Conservation (phyloP, 2,113 vertebrate genomes). For the Sylvilagus bachmani region DNA sequence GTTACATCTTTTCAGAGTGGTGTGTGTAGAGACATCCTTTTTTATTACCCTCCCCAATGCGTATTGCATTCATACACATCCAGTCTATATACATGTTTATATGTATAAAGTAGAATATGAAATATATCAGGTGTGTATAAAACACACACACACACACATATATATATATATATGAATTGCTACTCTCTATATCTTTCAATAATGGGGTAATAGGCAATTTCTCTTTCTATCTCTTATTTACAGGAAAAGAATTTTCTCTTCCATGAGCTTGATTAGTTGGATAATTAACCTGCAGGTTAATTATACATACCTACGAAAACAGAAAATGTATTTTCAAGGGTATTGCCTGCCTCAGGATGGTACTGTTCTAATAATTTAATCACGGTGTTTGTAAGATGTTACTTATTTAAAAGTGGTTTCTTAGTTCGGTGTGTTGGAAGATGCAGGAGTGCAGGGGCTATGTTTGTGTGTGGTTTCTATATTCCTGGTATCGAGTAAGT, state of each 20-base stretch:
- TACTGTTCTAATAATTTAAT: neutral
- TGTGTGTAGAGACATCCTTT: neutral
- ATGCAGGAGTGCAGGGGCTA: neutral
- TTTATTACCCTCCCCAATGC: neutral
- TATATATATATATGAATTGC: neutral
- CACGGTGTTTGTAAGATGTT: constrained; percentile 14
- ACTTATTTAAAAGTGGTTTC: neutral
- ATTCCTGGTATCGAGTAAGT: neutral
- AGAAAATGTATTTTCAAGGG: neutral
- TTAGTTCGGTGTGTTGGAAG: neutral
- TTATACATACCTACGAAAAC: neutral
- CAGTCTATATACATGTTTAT: neutral
- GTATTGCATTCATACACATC: too few relatives aligned
- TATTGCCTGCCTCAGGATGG: too few relatives aligned
- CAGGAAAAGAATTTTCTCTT: neutral
- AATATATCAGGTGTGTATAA: too few relatives aligned
- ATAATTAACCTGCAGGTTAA: neutral
- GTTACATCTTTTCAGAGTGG: neutral
- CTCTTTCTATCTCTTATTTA: neutral
- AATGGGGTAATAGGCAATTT: neutral
- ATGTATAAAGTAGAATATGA: neutral
- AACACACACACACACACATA: too few relatives aligned
- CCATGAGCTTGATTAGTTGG: neutral
- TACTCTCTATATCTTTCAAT: neutral
- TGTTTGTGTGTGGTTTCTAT: neutral